Conservation (phyloP, 2,113 vertebrate genomes). For the Tenrec ecaudatus region DNA sequence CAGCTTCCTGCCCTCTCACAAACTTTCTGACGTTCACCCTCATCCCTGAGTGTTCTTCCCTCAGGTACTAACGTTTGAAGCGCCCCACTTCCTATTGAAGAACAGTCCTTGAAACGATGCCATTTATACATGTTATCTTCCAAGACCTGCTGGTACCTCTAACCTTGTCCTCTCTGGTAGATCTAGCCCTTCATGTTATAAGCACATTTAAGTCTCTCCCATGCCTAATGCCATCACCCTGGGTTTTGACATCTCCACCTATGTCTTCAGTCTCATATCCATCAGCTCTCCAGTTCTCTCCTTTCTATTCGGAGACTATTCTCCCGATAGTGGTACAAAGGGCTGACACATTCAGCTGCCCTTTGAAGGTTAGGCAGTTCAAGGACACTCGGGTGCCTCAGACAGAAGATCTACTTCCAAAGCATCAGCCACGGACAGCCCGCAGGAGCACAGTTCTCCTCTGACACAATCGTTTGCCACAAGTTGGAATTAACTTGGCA, state of each 20-base stretch:
- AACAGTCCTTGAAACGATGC: background rate
- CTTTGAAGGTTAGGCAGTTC: background rate
- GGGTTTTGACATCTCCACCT: background rate
- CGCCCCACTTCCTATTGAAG: background rate
- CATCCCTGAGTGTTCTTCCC: background rate
- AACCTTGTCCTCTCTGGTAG: background rate
- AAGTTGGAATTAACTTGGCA: background rate
- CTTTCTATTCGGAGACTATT: background rate
- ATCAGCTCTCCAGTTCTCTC: background rate
- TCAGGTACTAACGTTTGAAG: background rate
- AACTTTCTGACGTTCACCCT: background rate
- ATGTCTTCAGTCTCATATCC: background rate
- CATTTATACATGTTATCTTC: background rate
- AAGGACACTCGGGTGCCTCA: background rate
- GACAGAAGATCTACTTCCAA: background rate
- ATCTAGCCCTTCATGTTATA: background rate
- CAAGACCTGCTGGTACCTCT: background rate
- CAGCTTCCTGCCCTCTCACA: background rate
- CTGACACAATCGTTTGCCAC: background rate
- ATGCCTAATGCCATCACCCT: background rate
- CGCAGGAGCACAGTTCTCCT: background rate
- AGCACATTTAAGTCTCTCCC: background rate
- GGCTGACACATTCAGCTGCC: background rate
- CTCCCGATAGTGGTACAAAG: background rate
- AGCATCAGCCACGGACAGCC: background rate